Base-by-base conservation (phyloP, 2,113 vertebrate genomes). In the Otis tarda region DNA sequence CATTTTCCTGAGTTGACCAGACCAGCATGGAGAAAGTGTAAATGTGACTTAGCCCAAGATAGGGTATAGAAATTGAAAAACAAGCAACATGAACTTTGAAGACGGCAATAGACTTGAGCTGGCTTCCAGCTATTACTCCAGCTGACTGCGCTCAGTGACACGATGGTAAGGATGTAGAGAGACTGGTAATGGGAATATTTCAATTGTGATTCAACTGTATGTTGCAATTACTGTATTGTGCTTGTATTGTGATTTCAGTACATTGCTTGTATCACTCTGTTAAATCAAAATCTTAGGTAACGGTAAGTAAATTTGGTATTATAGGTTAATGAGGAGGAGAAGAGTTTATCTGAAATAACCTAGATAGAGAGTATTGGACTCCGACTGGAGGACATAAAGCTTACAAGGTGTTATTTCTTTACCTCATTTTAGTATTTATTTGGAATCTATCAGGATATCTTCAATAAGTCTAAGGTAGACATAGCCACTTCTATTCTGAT, bases 261-360 rank as follows among this genome's bases (percentile, higher is more conserved):
- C 6, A 27, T 9, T 65, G 12, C 4, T 75, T 45, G 2, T 17
- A 19, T 69, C 27, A 17, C 25, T 37, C 59, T 71, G 28, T 68
- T 53, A 65, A 86, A n/a, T 30, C 14, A 73, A 90, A 88, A 68
- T 41, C 20, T 12, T 0, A 0, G 37, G 15, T 41, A 41, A 56
- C 10, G 24, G 17, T 52, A 57, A 89, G 14, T 18, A 81, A 45
- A 83, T 55, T 53, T 61, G 12, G 5, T 73, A 39, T 53, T 53
- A 35, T 4, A 77, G 6, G 27, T 45, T 80, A 73, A 20, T 25
- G 6, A 0, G 14, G n/a, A 53, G 6, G 2, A 52, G 3, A 0
- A 52, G 3, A 0, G 1, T 24, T 86, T 83, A 56, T 84, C 41
- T 57, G 35, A 61, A 74, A 84, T 20, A 91, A 70, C 14, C 4